Base-by-base conservation (phyloP, 2,113 vertebrate species). In the Platysteira castanea region DNA sequence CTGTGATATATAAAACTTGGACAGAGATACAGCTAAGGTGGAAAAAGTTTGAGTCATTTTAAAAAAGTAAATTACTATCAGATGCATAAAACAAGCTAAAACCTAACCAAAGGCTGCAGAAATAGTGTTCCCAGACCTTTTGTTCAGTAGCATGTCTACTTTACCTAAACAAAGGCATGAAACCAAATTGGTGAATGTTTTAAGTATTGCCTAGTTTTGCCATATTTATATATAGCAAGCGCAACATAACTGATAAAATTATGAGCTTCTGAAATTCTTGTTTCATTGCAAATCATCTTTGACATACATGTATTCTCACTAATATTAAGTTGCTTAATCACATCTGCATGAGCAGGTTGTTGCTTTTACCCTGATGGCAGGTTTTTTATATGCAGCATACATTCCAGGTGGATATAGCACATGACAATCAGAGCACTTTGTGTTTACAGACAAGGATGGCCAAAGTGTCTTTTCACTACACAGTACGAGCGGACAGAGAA, bases 381-480 rank as follows among this genome's bases (percentile, higher is more conserved):
- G 31, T 56, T 60, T 82, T 76, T 26, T 33, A 44, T 16, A 9
- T 6, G 10, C 23, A 77, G 18, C 9, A n/a, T 13, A 31, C 33
- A 30, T 30, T 77, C 11, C 47, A 67, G 35, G 8, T 33, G 7
- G 15, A n/a, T 17, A 13, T 0, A 44, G n/a, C n/a, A 63, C 0
- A 0, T 2, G 11, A 12, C 12, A 47, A 15, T 28, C 30, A 54
- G 11, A 70, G 4, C 21, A 39, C 7, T 64, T 17, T 39, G 14
- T 68, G 8, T 33, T 76, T 39, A 16, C 14, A 76, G n/a, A 28
- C 54, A 42, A 61, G 41, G 24, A 13, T 15, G 63, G 10, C 4
- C 31, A 27, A 65, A 50, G 22, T 26, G 14, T 7, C 63, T 81
- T 74, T 64, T 18, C 35, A 50, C 37, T 64, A 16, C 0, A 0